Evolutionary conservation across 1,140 invertebrate genomes (phyloP).

Genomic region (Lordiphosa clarofinis): DNA sequence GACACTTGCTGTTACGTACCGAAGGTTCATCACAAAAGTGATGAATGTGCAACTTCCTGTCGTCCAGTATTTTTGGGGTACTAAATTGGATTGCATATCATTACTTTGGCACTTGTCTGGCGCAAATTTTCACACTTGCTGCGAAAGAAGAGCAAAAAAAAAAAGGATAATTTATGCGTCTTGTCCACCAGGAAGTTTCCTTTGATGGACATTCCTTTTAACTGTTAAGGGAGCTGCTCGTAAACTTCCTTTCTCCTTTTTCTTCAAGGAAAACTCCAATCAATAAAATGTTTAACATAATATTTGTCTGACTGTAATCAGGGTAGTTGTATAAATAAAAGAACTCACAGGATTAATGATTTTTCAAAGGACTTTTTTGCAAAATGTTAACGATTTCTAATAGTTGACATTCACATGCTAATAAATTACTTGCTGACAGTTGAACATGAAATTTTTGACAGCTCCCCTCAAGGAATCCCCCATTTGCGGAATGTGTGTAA

Average conservation of each 20-base stretch:
- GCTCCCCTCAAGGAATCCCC: background rate
- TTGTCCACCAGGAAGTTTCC: constrained; percentile 28
- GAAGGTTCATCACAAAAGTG: constrained; percentile 59
- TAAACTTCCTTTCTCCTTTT: constrained; percentile 19
- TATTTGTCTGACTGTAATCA: constrained; percentile 42
- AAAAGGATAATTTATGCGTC: constrained; percentile 75
- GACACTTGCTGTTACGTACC: constrained; percentile 34
- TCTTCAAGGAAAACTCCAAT: constrained; percentile 53
- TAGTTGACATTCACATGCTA: constrained; percentile 35
- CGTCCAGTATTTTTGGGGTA: constrained; percentile 30
- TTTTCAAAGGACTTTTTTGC: constrained; percentile 6
- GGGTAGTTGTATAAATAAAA: no score
- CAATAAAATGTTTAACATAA: constrained; percentile 59
- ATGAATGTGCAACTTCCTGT: constrained; percentile 76
- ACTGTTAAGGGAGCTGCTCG: constrained; percentile 34
- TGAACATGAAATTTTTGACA: constrained; percentile 44
- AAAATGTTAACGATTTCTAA: constrained; percentile 29
- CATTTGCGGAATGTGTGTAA: constrained; percentile 37
- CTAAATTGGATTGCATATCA: constrained; percentile 77
- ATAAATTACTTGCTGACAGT: constrained; percentile 48
- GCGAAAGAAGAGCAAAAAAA: constrained; percentile 5
- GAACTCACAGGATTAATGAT: constrained; percentile 56
- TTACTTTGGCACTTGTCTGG: constrained; percentile 73
- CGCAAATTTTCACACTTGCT: constrained; percentile 67
- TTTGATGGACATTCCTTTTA: constrained; percentile 61